Evolutionary conservation across 1,140 invertebrate species (phyloP).

Genomic region (Drosophila lini): DNA sequence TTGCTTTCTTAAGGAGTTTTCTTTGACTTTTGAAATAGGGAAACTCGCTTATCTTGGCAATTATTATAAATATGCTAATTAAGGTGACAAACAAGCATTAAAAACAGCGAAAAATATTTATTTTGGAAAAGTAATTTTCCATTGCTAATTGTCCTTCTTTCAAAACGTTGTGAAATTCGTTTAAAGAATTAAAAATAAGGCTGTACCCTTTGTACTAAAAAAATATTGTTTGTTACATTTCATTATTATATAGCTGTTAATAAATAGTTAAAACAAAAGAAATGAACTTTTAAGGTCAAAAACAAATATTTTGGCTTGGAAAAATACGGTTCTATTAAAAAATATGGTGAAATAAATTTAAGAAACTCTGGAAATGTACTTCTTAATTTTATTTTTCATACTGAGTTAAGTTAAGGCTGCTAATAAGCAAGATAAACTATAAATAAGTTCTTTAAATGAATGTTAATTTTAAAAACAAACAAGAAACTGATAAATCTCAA

Average conservation of each 20-base stretch:
- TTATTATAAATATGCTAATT: conserved; percentile 10
- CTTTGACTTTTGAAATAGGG: background rate
- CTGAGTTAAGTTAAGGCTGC: background rate
- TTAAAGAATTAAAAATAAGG: background rate
- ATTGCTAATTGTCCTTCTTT: conserved; percentile 18
- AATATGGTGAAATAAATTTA: conserved; percentile 5
- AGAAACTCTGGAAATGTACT: background rate
- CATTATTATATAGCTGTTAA: conserved; percentile 24
- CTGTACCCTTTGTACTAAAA: background rate
- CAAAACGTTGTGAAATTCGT: conserved; percentile 18
- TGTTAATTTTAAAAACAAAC: conserved; percentile 14
- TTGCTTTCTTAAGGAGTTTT: background rate
- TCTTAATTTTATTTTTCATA: background rate
- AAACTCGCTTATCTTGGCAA: background rate
- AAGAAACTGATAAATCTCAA: background rate
- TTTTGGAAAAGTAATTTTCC: conserved; percentile 25
- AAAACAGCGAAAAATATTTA: background rate
- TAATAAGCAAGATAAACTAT: conserved; percentile 6
- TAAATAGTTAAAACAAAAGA: background rate
- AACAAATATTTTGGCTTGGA: background rate
- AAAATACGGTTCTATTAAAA: background rate
- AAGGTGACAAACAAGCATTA: background rate
- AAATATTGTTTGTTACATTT: background rate
- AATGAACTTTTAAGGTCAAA: background rate
- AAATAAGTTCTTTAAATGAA: background rate